These are phyloP conservation scores for Drosophila quinaria DNA, from an alignment of 2,888 invertebrate genomes.

Conservation along the genomic window DNA sequence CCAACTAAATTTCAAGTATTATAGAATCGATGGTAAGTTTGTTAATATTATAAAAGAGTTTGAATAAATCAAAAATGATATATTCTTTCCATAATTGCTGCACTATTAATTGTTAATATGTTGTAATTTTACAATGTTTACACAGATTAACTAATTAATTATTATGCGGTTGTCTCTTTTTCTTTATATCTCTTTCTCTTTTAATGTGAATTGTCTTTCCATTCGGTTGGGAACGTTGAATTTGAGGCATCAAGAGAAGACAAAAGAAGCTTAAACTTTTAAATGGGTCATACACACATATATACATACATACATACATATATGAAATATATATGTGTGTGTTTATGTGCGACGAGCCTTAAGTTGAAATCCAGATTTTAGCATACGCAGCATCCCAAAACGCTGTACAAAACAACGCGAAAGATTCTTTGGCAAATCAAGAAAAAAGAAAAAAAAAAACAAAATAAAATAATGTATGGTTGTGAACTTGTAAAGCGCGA, in stretches of 20 bases:
- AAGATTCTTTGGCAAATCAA: constrained; percentile 33
- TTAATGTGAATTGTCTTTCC: constrained; percentile 2
- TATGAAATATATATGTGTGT: background rate
- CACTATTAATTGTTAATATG: background rate
- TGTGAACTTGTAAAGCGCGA: background rate
- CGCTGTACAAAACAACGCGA: constrained; percentile 8
- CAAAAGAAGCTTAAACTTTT: constrained; percentile 16
- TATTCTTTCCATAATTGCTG: background rate
- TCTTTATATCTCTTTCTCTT: background rate
- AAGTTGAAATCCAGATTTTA: constrained; percentile 47
- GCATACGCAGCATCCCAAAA: constrained; percentile 54
- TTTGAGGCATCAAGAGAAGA: constrained; percentile 4
- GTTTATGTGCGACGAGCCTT: constrained; percentile 3
- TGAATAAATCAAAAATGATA: background rate
- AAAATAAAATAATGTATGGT: background rate
- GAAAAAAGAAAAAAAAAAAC: background rate
- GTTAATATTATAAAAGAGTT: background rate
- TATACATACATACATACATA: background rate
- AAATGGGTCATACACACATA: constrained; percentile 52
- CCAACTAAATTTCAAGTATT: background rate
- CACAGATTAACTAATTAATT: constrained; percentile 24
- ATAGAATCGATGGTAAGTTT: background rate
- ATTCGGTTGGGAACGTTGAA: constrained; percentile 15
- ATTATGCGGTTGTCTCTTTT: background rate
- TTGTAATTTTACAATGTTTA: constrained; percentile 7